Evolutionary conservation across 2,113 vertebrate species (phyloP).

Genomic region (Tonatia bakeri): DNA sequence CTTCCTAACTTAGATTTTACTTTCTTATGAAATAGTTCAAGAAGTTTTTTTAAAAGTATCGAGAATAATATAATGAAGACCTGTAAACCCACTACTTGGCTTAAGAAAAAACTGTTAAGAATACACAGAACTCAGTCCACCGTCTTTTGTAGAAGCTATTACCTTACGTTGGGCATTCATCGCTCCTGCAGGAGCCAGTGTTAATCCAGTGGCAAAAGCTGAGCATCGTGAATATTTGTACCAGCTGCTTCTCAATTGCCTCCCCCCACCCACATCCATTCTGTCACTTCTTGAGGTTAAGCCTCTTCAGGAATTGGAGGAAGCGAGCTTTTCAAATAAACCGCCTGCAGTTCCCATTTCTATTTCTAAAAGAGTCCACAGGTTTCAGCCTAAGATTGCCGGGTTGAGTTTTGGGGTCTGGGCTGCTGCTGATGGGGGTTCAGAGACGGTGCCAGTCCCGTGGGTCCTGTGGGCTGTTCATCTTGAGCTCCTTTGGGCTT

Average conservation of each 20-base stretch:
- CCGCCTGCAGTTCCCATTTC: constrained; percentile 40
- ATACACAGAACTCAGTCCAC: background rate
- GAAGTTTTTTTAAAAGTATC: too few relatives aligned
- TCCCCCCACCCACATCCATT: background rate
- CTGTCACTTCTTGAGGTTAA: constrained; percentile 22
- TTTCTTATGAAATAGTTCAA: background rate
- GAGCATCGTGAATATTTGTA: background rate
- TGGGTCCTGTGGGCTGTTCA: background rate
- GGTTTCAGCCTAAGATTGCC: constrained; percentile 1
- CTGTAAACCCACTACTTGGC: background rate
- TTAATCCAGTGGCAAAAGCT: background rate
- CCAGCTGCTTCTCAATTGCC: background rate
- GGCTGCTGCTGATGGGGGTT: background rate
- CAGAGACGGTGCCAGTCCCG: background rate
- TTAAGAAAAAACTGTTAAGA: background rate
- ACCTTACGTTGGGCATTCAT: background rate
- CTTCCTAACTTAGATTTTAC: background rate
- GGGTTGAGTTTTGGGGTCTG: background rate
- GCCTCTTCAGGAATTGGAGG: background rate
- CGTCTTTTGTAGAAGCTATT: background rate
- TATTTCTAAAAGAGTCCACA: constrained; percentile 18
- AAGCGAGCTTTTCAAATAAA: constrained; percentile 6
- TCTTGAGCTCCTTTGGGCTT: background rate
- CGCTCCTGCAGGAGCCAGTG: background rate
- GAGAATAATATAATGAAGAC: background rate